These are phyloP conservation scores for Nasonia longicornis DNA, from an alignment of 1,140 invertebrate species.

Conservation along the genomic window DNA sequence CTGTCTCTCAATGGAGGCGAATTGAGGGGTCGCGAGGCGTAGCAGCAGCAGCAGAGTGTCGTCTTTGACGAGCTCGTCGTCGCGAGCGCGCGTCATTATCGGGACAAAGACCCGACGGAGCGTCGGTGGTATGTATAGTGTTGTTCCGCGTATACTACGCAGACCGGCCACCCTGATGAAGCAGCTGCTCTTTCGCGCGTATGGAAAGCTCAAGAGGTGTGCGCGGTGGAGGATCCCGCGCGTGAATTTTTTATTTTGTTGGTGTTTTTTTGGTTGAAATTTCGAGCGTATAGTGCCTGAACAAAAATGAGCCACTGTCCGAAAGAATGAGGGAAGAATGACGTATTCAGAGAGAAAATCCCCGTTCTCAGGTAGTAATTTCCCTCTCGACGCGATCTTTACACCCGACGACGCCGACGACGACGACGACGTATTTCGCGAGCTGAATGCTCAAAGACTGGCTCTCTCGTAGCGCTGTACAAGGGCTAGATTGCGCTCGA, in stretches of 20 bases:
- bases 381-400: neutral
- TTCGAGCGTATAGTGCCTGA: neutral
- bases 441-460: neutral
- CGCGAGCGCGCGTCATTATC: constrained; percentile 16
- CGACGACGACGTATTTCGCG: no score
- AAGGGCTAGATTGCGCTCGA: neutral
- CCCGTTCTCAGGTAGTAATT: neutral
- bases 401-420: neutral
- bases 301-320: no score
- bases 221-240: no score
- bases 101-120: constrained; percentile 28
- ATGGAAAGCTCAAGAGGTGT: neutral
- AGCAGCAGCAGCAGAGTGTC: neutral
- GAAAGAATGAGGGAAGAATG: no score
- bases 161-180: neutral
- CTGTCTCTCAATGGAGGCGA: constrained; percentile 27
- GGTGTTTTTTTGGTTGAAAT: neutral
- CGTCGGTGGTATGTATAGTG: neutral
- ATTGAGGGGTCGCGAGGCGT: constrained; percentile 23
- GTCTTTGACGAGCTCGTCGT: constrained; percentile 13
- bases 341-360: no score
- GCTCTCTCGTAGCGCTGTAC: neutral
- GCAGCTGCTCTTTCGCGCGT: neutral
- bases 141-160: neutral
- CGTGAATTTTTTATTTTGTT: neutral